phyloP scores from a whole-genome alignment of 2,888 invertebrate species.

The Lasiommata megera region DNA sequence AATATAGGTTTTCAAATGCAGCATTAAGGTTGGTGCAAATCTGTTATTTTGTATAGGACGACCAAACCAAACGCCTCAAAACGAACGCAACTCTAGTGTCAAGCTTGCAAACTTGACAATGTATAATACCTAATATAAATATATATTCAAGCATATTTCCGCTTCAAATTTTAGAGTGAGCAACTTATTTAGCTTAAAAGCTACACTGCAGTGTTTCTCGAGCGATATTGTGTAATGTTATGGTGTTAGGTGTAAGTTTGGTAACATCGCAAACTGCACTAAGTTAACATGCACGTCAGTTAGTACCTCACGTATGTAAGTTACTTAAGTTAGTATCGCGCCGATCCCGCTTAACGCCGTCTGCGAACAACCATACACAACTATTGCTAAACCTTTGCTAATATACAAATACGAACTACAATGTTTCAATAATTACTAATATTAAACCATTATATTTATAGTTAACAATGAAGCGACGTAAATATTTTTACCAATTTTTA shows the following conservation, averaged over 20 bases:
- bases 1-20: no score
- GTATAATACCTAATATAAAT: no score
- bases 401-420: not conserved
- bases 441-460: no score
- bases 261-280: slow-evolving; percentile 45
- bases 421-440: not conserved
- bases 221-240: not conserved
- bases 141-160: no score
- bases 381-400: slow-evolving; percentile 39
- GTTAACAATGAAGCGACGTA: no score
- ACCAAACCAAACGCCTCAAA: no score
- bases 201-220: not conserved
- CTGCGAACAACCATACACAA: slow-evolving; percentile 75
- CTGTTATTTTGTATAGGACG: no score
- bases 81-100: no score
- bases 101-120: no score
- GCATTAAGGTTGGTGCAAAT: no score
- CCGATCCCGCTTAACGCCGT: slow-evolving; percentile 69
- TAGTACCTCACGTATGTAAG: slow-evolving; percentile 74
- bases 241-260: not conserved
- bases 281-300: slow-evolving; percentile 71
- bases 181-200: not conserved
- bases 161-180: no score
- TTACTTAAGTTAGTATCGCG: slow-evolving; percentile 66
- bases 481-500: no score